Percentiles rank a stretch among this genome's conserved stretches.
Evolutionary conservation across 2,888 invertebrate genomes (phyloP).

Genomic region (Coenonympha arcania): DNA sequence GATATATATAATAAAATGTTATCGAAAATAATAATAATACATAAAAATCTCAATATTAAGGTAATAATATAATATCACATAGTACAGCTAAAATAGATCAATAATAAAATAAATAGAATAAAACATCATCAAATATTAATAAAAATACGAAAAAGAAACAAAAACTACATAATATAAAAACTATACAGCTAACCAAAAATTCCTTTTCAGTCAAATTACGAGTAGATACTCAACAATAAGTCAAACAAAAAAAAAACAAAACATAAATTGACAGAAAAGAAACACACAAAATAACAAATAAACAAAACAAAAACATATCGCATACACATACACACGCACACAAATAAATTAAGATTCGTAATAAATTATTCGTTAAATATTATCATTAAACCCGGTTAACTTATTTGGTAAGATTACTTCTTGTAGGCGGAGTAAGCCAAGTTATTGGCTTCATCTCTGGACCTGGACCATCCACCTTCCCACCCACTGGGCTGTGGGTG

Average conservation of each 20-base stretch:
- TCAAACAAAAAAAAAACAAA: conserved; percentile 17
- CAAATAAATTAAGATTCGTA: conserved; percentile 44
- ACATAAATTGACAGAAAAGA: conserved; percentile 47
- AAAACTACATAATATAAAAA: conserved; percentile 33
- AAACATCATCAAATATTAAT: background rate
- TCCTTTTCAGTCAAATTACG: conserved; percentile 62
- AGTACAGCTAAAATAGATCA: too few species aligned
- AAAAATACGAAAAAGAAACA: conserved; percentile 20
- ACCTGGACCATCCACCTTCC: conserved; percentile 64
- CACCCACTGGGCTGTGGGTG: conserved; percentile 33
- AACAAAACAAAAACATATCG: conserved; percentile 17
- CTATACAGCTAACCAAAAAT: conserved; percentile 31
- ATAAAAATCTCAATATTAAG: background rate
- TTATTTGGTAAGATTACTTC: conserved; percentile 43
- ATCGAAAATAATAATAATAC: conserved; percentile 5
- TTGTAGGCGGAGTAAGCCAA: conserved; percentile 63
- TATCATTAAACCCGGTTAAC: conserved; percentile 25
- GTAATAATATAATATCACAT: background rate
- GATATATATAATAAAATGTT: conserved; percentile 12
- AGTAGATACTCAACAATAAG: conserved; percentile 25
- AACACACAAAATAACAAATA: conserved; percentile 23
- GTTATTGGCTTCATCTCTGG: conserved; percentile 55
- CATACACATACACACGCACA: conserved; percentile 35
- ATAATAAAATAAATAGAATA: background rate
- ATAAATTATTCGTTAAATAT: conserved; percentile 29